Base-by-base conservation (phyloP, 2,888 invertebrate genomes). In the Stenchaetothrips biformis region DNA sequence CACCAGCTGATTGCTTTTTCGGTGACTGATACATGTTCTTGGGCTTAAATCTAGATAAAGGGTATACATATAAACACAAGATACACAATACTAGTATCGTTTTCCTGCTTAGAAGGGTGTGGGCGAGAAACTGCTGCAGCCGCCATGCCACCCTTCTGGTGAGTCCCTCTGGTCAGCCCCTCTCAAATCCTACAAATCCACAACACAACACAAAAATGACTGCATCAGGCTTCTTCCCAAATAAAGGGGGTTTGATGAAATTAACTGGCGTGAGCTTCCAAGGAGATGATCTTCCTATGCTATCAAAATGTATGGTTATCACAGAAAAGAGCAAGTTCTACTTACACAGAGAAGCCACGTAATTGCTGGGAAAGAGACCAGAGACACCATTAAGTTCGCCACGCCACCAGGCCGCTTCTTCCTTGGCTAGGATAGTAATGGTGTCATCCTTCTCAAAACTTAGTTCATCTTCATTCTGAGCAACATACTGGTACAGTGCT, bases 341-440 rank as follows among this genome's bases (percentile, higher is more conserved):
- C 91, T 91, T 88, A 92, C 91, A 91, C 86, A 93, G 89, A 81
- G 92, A 91, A 83, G 93, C 90, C 81, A 98, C 98, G 87, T 98
- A 98, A 89, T 98, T 98, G 88, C 97, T 95, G 21, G 98, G 98
- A 87, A 98, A 98, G 80, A 98, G 90, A 9, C 98, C 98, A 0
- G 94, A 93, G 84, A 92, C 90, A 2, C 96, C 96, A 83, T 95
- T 94, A 74, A 95, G 89, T 88, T 97, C 96, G 80, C 98, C 98
- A 86, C 94, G 93, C 98, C 98, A 98, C 98, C 98, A 98, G 80
- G 96, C 94, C n/a, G 95, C 94, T 85, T 98, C 98, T 84, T 97
- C 97, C 81, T 96, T 92, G 79, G 95, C 94, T 4, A 97, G 90
- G 78, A 97, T 94, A 16, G 93, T 93, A 80, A 97, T 96, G 79